phyloP scores from a whole-genome alignment of 2,113 vertebrate species.

The Quiscalus mexicanus region DNA sequence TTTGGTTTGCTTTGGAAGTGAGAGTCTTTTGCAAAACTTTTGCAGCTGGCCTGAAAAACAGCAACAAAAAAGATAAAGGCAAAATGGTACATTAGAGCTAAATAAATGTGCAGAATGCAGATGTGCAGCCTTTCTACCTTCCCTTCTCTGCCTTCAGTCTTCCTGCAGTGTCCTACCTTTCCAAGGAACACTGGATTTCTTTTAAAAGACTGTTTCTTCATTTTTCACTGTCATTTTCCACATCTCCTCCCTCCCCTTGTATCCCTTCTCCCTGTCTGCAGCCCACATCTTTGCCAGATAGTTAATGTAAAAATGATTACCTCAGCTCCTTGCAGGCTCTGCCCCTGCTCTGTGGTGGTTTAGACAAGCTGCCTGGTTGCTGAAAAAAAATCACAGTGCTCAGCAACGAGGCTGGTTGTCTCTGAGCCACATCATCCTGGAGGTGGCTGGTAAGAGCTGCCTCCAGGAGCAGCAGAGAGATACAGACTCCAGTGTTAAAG shows the following conservation, averaged over 20 bases:
- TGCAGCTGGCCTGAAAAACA: conserved; percentile 28
- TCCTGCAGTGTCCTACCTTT: neutral
- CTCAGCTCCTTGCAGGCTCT: conserved; percentile 41
- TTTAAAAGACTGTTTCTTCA: neutral
- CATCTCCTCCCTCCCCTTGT: neutral
- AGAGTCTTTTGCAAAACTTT: conserved; percentile 59
- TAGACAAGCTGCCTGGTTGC: conserved; percentile 15
- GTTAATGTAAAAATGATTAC: conserved; percentile 60
- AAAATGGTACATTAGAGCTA: neutral
- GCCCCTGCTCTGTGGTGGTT: conserved; percentile 7
- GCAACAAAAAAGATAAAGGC: neutral
- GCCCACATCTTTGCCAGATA: neutral
- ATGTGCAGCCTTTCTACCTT: neutral
- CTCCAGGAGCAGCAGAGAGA: conserved; percentile 62
- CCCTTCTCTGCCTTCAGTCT: neutral
- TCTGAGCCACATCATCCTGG: conserved; percentile 27
- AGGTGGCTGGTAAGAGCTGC: conserved; percentile 35
- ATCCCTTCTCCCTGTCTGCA: neutral
- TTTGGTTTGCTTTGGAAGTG: conserved; percentile 11
- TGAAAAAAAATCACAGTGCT: neutral
- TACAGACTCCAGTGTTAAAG: neutral
- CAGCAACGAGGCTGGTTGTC: neutral
- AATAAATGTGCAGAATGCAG: conserved; percentile 32
- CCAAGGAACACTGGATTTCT: neutral
- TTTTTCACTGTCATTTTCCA: neutral